Evolutionary conservation across 2,888 invertebrate species (phyloP).

Genomic region (Troglohyphantes excavatus): DNA sequence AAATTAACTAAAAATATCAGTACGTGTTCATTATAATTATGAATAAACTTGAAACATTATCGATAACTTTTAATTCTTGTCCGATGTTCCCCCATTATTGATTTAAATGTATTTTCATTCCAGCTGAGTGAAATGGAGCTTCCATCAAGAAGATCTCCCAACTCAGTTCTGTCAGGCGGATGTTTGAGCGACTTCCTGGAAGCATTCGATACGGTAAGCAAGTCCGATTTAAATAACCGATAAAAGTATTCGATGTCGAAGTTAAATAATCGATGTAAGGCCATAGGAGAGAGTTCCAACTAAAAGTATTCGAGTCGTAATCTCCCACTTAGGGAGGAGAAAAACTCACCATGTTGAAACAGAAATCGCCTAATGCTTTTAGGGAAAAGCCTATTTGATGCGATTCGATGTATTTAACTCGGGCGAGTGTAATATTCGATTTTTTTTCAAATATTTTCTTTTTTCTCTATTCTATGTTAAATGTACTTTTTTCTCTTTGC

Average conservation of each 20-base stretch:
- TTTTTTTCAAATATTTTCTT: not conserved
- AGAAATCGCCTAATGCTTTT: too few relatives aligned
- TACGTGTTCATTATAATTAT: too few relatives aligned
- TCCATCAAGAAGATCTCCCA: conserved; percentile 84
- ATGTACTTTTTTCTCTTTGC: not conserved
- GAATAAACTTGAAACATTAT: too few relatives aligned
- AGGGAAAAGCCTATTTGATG: too few relatives aligned
- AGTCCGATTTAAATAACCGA: not conserved
- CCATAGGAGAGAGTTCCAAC: too few relatives aligned
- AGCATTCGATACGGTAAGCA: conserved; percentile 83
- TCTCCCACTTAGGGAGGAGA: too few relatives aligned
- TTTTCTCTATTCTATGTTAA: not conserved
- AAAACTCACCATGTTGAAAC: too few relatives aligned
- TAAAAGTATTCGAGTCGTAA: not conserved
- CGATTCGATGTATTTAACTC: too few relatives aligned
- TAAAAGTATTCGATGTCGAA: not conserved
- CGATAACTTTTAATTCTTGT: too few relatives aligned
- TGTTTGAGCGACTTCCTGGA: conserved; percentile 84
- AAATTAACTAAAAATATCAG: too few relatives aligned
- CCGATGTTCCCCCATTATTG: not conserved
- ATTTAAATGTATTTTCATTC: not conserved
- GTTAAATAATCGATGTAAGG: too few relatives aligned
- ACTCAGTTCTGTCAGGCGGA: conserved; percentile 84
- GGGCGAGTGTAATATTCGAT: too few relatives aligned
- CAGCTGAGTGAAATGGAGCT: conserved; percentile 88